Conservation (phyloP, 2,888 invertebrate genomes). For the Orchestes rusci region DNA sequence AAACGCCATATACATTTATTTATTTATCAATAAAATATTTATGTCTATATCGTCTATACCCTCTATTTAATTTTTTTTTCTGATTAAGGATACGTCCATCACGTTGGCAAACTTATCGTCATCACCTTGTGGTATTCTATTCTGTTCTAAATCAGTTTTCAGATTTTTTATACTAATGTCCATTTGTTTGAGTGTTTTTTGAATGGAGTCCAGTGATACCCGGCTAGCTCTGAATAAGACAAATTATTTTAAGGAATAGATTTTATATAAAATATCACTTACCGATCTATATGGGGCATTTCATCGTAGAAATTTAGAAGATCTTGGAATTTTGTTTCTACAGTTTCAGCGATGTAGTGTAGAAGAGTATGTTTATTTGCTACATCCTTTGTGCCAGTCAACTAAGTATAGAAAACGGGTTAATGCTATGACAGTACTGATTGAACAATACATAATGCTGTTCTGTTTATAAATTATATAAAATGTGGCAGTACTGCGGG, state of each 20-base stretch:
- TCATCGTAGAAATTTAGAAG: conserved; percentile 73
- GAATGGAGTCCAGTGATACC: conserved; percentile 74
- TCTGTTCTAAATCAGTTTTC: conserved; percentile 84
- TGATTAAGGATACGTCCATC: conserved; percentile 73
- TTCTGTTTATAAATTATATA: too few species aligned
- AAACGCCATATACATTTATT: too few species aligned
- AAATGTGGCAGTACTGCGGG: too few species aligned
- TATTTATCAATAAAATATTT: too few species aligned
- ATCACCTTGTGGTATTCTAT: conserved; percentile 67
- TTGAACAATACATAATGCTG: too few species aligned
- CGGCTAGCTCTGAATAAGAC: conserved; percentile 62
- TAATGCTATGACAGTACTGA: too few species aligned
- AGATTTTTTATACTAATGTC: conserved; percentile 79
- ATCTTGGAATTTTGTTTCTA: conserved; percentile 85
- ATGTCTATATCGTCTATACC: too few species aligned
- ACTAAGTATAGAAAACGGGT: conserved; percentile 43
- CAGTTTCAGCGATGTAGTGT: conserved; percentile 83
- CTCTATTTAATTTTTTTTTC: too few species aligned
- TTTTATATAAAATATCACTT: conserved; percentile 16
- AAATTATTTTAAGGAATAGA: conserved; percentile 1
- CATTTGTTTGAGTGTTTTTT: conserved; percentile 78
- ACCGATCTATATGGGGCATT: conserved; percentile 82
- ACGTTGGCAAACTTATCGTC: conserved; percentile 80
- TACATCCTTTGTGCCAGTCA: conserved; percentile 84
- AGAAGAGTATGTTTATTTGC: conserved; percentile 89